Base-by-base conservation (phyloP, 92 coral and sea anemone species). In the Phenganax marumi region DNA sequence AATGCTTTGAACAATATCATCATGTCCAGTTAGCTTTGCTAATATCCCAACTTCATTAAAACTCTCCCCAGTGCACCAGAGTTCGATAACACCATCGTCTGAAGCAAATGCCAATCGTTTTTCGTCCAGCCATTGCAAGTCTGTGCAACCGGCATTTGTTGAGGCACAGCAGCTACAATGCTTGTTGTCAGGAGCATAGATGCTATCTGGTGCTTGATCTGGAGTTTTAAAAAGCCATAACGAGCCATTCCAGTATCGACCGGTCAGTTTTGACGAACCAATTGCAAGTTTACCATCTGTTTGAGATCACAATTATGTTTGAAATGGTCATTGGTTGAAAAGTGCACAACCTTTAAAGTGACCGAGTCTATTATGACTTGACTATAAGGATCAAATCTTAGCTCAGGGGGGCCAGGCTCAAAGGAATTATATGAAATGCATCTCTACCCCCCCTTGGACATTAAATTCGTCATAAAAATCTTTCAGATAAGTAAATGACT, bases 191-290 rank as follows among this genome's bases (percentile, higher is more conserved):
- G 98, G 98, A 4, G 98, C 63, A 75, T 90, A 91, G 19, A 90
- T 84, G 14, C 88, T 92, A 81, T 95, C 96, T 10, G 98, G 98
- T 5, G 98, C 98, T 82, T 88, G 90, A 11, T 92, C 89, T 16
- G 96, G 93, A 69, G 93, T 97, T 85, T 91, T 92, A 87, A 92
- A 95, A 49, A 91, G 70, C 98, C 98, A 95, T 25, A 95, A 73
- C n/a, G 93, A 92, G 33, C 98, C 98, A 84, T 91, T 91, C 98
- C 98, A 95, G 17, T 86, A 84, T 79, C 98, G 88, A 52, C 92
- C 98, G 19, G 96, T 92, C 84, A 95, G 55, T 14, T 91, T 85
- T 8, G 97, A 95, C 7, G 98, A 90, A 12, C 91, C 98, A 50
- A 95, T 86, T 0, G 91, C 97, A 25, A 95, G 78, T 23, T 91